phyloP scores from a whole-genome alignment of 2,113 vertebrate genomes.

The Nothobranchius kuhntae region DNA sequence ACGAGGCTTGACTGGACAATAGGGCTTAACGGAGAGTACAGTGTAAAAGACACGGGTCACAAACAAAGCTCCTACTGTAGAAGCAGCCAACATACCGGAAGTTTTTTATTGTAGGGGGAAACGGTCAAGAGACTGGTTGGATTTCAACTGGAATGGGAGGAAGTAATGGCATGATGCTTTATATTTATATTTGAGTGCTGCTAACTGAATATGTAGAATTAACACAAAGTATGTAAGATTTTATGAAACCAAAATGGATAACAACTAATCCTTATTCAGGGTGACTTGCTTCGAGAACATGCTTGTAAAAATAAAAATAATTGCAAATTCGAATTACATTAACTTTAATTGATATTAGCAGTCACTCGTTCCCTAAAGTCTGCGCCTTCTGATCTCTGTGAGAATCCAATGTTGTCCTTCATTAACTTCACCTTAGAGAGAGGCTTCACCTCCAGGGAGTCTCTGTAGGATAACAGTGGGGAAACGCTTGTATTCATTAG shows the following conservation, averaged over 20 bases:
- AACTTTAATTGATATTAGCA: slow-evolving; percentile 27
- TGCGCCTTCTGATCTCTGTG: background rate
- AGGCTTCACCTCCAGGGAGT: slow-evolving; percentile 27
- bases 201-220: background rate
- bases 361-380: slow-evolving; percentile 30
- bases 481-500: slow-evolving; percentile 33
- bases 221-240: background rate
- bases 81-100: slow-evolving; percentile 57
- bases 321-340: background rate
- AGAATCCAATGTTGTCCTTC: slow-evolving; percentile 40
- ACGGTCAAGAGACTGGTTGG: slow-evolving; percentile 11
- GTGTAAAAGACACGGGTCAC: slow-evolving; percentile 57
- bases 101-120: slow-evolving; percentile 55
- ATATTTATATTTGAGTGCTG: slow-evolving; percentile 8
- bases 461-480: slow-evolving; percentile 18
- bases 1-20: slow-evolving; percentile 69
- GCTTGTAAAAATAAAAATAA: too few species aligned
- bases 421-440: slow-evolving; percentile 56
- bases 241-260: too few species aligned
- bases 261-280: too few species aligned
- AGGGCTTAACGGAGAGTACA: slow-evolving; percentile 61
- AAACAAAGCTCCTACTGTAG: slow-evolving; percentile 68
- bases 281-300: background rate
- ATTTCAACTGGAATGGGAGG: background rate
- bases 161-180: background rate